A percentile compares a stretch with the other conserved stretches of the same genome.
Conservation (phyloP, 2,797 vertebrate species). For the Allobates femoralis region DNA sequence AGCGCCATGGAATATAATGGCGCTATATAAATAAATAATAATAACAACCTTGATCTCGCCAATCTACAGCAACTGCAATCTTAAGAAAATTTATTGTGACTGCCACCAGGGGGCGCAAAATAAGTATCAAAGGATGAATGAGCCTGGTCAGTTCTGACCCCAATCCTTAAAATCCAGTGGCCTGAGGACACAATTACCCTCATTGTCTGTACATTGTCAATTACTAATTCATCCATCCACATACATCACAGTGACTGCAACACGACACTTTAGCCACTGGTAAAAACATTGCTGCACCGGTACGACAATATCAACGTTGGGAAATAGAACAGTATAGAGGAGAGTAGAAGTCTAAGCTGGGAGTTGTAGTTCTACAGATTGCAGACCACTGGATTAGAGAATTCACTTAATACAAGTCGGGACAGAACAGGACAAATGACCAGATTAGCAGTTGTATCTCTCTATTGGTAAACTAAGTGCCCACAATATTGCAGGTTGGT, state of each 20-base stretch:
- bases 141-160: neutral
- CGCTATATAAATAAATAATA: too few relatives aligned
- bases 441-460: too few relatives aligned
- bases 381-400: neutral
- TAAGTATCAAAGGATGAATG: neutral
- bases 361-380: neutral
- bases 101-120: neutral
- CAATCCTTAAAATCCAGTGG: neutral
- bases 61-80: neutral
- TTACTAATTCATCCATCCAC: neutral
- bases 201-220: neutral
- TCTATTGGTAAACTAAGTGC: too few relatives aligned
- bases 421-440: too few relatives aligned
- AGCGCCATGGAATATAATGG: too few relatives aligned
- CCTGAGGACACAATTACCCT: constrained; percentile 4
- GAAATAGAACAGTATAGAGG: neutral
- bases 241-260: neutral
- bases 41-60: too few relatives aligned
- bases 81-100: too few relatives aligned
- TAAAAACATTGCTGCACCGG: neutral
- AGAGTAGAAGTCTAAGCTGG: neutral
- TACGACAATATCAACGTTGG: neutral
- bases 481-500: too few relatives aligned
- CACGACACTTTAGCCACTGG: neutral
- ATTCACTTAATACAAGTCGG: neutral